Conservation (phyloP, 2,113 vertebrate species). For the Carassius carassius region DNA sequence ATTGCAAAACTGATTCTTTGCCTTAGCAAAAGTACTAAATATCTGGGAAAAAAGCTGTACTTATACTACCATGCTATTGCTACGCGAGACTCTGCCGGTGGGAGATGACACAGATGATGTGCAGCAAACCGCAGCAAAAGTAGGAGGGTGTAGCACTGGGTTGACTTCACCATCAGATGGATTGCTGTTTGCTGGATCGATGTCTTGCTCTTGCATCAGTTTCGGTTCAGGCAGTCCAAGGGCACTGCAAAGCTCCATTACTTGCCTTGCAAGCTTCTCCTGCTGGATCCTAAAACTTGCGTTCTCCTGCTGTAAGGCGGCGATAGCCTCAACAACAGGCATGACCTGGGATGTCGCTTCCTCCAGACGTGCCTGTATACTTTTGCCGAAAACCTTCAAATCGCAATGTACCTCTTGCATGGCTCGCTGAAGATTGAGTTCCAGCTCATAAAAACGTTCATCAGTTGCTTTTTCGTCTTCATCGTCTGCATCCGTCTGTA, state of each 20-base stretch:
- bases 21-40: not conserved
- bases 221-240: constrained; percentile 71
- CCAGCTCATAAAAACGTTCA: constrained; percentile 61
- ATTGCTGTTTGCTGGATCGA: not conserved
- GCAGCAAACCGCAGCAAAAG: constrained; percentile 77
- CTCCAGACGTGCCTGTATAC: constrained; percentile 74
- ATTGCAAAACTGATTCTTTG: not conserved
- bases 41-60: not conserved
- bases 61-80: constrained; percentile 74
- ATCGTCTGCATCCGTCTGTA: constrained; percentile 48
- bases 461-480: constrained; percentile 17
- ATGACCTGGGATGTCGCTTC: constrained; percentile 64
- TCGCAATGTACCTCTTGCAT: constrained; percentile 79
- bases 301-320: constrained; percentile 81
- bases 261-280: constrained; percentile 72
- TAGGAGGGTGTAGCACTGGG: constrained; percentile 75
- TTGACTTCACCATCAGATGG: constrained; percentile 18
- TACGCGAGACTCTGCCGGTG: constrained; percentile 63
- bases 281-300: constrained; percentile 79
- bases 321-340: constrained; percentile 71
- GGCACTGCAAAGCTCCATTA: constrained; percentile 74
- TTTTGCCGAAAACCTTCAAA: constrained; percentile 75
- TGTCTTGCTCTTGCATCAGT: constrained; percentile 52
- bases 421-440: constrained; percentile 65
- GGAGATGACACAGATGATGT: constrained; percentile 75